Conservation (phyloP, 2,113 vertebrate species). For the Heterocephalus glaber region DNA sequence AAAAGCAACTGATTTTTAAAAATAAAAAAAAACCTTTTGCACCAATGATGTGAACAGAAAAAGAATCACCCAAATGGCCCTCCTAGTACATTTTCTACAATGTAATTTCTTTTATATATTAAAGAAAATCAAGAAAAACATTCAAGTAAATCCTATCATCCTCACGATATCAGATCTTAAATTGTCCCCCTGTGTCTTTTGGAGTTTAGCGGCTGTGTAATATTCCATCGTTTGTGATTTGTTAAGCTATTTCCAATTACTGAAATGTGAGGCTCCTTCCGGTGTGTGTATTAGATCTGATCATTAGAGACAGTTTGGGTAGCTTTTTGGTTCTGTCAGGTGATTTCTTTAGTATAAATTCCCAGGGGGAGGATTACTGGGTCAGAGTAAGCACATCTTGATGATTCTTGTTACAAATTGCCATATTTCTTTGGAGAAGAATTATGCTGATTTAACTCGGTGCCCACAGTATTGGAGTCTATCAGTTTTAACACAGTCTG, state of each 20-base stretch:
- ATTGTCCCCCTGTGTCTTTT: background rate
- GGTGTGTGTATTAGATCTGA: constrained; percentile 2
- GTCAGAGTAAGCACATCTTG: constrained; percentile 62
- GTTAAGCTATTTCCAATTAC: background rate
- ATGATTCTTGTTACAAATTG: constrained; percentile 27
- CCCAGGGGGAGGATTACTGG: constrained; percentile 52
- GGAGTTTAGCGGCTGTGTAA: background rate
- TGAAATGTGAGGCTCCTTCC: background rate
- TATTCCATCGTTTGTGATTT: background rate
- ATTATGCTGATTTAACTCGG: constrained; percentile 50
- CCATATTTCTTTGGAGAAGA: constrained; percentile 58
- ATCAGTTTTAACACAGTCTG: background rate
- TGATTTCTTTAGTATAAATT: constrained; percentile 48
- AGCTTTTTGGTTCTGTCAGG: constrained; percentile 59
- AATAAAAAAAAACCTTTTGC: background rate
- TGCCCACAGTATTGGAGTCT: constrained; percentile 24
- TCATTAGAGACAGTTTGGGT: background rate
- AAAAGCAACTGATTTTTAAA: background rate
- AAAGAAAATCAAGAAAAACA: background rate
- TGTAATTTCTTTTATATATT: background rate
- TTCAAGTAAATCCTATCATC: background rate
- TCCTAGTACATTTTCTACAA: background rate
- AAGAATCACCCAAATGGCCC: background rate
- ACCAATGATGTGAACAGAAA: background rate
- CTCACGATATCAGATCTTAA: background rate